A percentile compares a stretch with the other conserved stretches of the same genome.
Conservation (phyloP, 1,140 invertebrate species). For the Hypsibius dujardini region DNA sequence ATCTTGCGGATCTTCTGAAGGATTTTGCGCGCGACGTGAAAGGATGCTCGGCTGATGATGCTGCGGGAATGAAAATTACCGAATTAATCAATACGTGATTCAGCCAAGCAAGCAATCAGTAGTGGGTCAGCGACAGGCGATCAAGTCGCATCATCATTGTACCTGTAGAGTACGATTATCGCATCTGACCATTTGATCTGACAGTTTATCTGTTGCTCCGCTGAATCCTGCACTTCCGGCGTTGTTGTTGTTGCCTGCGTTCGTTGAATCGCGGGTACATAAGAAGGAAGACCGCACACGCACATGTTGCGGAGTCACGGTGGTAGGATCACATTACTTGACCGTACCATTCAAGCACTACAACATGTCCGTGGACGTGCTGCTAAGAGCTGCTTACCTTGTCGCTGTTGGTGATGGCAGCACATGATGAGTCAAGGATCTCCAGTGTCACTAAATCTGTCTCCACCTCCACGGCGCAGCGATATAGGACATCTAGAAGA, state of each 20-base stretch:
- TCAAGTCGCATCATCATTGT: too few species aligned
- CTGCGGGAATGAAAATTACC: conserved; percentile 31
- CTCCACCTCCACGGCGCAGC: neutral
- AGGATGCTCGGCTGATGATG: conserved; percentile 52
- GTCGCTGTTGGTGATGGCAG: conserved; percentile 39
- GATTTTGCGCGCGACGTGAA: conserved; percentile 51
- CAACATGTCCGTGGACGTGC: too few species aligned
- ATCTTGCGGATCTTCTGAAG: conserved; percentile 47
- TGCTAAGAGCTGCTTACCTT: too few species aligned
- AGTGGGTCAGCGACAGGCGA: too few species aligned
- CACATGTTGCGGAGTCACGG: too few species aligned
- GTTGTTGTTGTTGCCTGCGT: neutral
- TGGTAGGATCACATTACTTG: too few species aligned
- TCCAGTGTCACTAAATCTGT: neutral
- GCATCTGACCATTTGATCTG: conserved; percentile 47
- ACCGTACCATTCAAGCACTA: too few species aligned
- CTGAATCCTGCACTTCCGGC: neutral
- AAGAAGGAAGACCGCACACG: too few species aligned
- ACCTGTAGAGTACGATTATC: conserved; percentile 55
- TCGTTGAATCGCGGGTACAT: too few species aligned
- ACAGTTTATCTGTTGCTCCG: conserved; percentile 52
- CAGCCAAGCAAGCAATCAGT: too few species aligned
- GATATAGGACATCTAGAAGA: conserved; percentile 5
- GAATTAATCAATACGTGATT: too few species aligned
- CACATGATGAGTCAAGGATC: neutral